Evolutionary conservation across 2,888 invertebrate species (phyloP), one percentile per base, ranked within the genome.

Genomic region (Hermodice carunculata): DNA sequence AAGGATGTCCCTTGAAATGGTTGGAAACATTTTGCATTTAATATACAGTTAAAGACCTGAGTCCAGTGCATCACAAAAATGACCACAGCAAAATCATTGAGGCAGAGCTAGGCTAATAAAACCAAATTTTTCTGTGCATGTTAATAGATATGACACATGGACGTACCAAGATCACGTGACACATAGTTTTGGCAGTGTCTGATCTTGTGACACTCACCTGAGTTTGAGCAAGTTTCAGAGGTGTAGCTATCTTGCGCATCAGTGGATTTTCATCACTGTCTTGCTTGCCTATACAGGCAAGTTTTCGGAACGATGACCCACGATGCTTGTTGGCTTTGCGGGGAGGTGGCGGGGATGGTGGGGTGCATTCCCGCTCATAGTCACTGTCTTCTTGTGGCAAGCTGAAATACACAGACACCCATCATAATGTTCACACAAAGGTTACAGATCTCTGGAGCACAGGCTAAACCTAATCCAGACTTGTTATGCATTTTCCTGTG

Each of bases 201-300:
- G 24, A 2, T 11, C 4, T 17, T n/a, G n/a, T 26, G 11, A 19
- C 51, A 63, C 61, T 70, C 74, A 84, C 84, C 82, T 85, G 84
- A 31, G 78, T 89, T 86, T 92, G 91, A 72, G 91, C 91, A 77
- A 92, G 87, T 83, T 91, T 91, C 72, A 92, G 87, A 64, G 92
- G 92, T 81, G 90, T 90, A 67, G 91, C 91, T 74, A 92, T 71
- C 81, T 80, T 65, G 74, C 74, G 70, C 81, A 86, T 82, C 58
- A 86, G 80, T 88, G 90, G 83, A 87, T 89, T 84, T 71, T 87
- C 85, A 71, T 86, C 83, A 66, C 84, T 84, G 61, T 83, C 81
- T 69, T 86, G 85, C 67, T 86, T 86, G 32, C 85, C 83, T 32
- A 86, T 82, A 74, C 86, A 86, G 51, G 81, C 84, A 49, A 87